Percentiles rank a stretch among this genome's conserved stretches.
phyloP scores from a whole-genome alignment of 2,113 vertebrate species.

The Alosa alosa region DNA sequence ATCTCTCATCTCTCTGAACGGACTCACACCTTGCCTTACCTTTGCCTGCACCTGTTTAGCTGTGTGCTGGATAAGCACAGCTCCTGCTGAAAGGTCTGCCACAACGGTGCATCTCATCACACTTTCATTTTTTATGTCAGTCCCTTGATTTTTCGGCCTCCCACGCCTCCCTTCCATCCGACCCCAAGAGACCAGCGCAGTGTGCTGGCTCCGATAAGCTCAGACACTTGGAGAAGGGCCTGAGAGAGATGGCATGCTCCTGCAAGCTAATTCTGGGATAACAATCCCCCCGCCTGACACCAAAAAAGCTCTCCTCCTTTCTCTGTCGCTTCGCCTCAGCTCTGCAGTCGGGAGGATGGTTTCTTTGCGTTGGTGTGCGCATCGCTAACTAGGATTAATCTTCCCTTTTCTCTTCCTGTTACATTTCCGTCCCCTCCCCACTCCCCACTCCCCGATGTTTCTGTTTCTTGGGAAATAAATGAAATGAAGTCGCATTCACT shows the following conservation, averaged over 20 bases:
- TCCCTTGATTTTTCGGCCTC: neutral
- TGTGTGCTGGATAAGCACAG: neutral
- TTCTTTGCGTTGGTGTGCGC: neutral
- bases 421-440: neutral
- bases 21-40: neutral
- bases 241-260: constrained; percentile 19
- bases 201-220: constrained; percentile 18
- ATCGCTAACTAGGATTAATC: constrained; percentile 8
- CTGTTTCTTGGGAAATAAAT: neutral
- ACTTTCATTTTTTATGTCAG: neutral
- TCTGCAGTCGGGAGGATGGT: neutral
- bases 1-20: neutral
- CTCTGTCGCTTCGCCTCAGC: neutral
- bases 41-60: neutral
- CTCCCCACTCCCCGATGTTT: neutral
- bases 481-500: neutral
- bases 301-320: neutral
- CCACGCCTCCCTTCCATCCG: neutral
- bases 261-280: constrained; percentile 36
- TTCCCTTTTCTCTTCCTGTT: neutral
- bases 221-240: constrained; percentile 18
- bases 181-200: neutral
- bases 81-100: neutral
- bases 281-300: constrained; percentile 20
- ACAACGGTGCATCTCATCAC: neutral